Evolutionary conservation across 2,797 vertebrate genomes (phyloP).

Genomic region (Pterois miles): DNA sequence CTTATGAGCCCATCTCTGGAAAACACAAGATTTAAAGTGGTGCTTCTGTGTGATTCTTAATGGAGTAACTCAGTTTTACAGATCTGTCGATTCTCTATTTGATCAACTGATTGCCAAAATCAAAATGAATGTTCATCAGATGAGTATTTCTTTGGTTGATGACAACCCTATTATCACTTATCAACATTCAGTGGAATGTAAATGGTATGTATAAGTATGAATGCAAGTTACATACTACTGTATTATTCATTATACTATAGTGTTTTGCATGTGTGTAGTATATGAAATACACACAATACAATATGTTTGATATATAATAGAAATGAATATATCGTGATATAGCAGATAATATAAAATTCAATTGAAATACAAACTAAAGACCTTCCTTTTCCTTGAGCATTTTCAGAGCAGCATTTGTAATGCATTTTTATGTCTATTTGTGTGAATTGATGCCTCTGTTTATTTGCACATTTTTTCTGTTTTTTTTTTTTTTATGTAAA

Average conservation of each 20-base stretch:
- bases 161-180: neutral
- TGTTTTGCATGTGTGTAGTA: neutral
- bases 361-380: neutral
- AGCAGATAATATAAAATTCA: neutral
- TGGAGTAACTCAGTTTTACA: no score
- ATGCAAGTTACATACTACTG: neutral
- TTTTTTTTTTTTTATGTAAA: neutral
- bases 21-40: no score
- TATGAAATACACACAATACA: neutral
- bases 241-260: neutral
- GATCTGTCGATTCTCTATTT: no score
- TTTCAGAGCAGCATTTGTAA: no score
- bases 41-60: no score
- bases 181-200: neutral
- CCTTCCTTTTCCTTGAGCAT: neutral
- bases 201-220: neutral
- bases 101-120: no score
- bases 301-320: neutral
- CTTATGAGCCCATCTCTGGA: no score
- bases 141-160: no score
- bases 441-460: neutral
- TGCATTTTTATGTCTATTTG: neutral
- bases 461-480: neutral
- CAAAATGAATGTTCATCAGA: fast-evolving
- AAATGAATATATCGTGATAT: neutral